Evolutionary conservation across 2,113 vertebrate genomes (phyloP).

Genomic region (Electrona antarctica): DNA sequence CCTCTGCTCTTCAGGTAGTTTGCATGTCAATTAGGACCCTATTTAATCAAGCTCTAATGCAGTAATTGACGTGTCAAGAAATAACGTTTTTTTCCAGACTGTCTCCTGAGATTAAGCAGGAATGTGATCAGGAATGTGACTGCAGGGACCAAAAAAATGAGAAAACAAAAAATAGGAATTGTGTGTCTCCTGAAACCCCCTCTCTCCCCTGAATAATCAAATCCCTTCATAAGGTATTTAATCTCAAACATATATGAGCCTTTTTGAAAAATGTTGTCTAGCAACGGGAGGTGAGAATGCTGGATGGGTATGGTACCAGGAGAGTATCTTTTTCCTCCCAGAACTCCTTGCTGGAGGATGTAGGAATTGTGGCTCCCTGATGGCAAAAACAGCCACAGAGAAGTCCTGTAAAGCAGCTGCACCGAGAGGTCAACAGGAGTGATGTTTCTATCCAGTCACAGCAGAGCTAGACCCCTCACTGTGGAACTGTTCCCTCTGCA

Average conservation of each 20-base stretch:
- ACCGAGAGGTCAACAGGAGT: slow-evolving; percentile 47
- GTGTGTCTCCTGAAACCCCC: neutral
- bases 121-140: too few relatives aligned
- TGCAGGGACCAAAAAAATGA: neutral
- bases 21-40: too few relatives aligned
- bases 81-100: too few relatives aligned
- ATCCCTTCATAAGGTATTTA: slow-evolving; percentile 20
- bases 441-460: slow-evolving; percentile 49
- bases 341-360: slow-evolving; percentile 33
- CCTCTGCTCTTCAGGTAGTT: neutral
- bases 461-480: slow-evolving; percentile 37
- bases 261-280: slow-evolving; percentile 23
- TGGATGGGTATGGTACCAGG: slow-evolving; percentile 27
- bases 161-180: neutral
- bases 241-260: slow-evolving; percentile 32
- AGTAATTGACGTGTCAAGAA: too few relatives aligned
- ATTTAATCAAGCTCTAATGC: too few relatives aligned
- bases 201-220: neutral
- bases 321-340: slow-evolving; percentile 33
- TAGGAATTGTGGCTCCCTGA: slow-evolving; percentile 52
- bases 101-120: too few relatives aligned
- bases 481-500: slow-evolving; percentile 50
- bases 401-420: slow-evolving; percentile 57
- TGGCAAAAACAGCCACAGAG: slow-evolving; percentile 57
- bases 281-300: slow-evolving; percentile 29